Evolutionary conservation across 64 coral and sea anemone genomes (phyloP), one percentile per base, ranked within the genome.

Genomic region (Acropora yongei): DNA sequence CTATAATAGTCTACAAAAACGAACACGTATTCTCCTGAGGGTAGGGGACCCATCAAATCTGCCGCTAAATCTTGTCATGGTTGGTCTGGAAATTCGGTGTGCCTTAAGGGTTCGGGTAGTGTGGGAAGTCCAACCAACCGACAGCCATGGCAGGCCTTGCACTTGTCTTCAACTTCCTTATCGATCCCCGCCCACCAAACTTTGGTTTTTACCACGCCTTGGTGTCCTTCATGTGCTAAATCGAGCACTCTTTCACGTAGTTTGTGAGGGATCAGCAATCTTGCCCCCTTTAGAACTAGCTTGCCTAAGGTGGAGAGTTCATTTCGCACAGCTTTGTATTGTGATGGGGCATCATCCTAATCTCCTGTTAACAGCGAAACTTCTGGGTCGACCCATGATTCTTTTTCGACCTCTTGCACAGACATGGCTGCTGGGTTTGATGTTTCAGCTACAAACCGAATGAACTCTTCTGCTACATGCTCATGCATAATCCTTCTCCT

Each of bases 51-150:
- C 89, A 82, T 82, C 39, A 82, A 72, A 69, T 88, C 76, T 8
- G 82, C 68, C 14, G 90, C 86, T 69, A 92, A 20, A 72, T 92
- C 77, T 76, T 78, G 65, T 84, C 94, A 96, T 0, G 57, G 78
- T 66, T 89, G 84, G 18, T 20, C 69, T 41, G 84, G 89, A 43
- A 95, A 92, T 12, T 83, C 43, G 5, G 78, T 88, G 5, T 88
- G 40, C 57, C 49, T 82, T 50, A 95, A 41, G 16, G 92, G 92
- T 83, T 88, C 78, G 1, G 92, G 87, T 6, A 55, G 6, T 7
- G 5, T 7, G 10, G 5, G 51, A 55, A 45, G 66, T 44, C 77
- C 86, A 47, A 93, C 92, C 5, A 93, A 46, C 71, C 84, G 92
- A 41, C 92, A 93, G 6, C 92, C 78, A 82, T 30, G 30, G 30